These are phyloP conservation scores for Python bivittatus DNA, from an alignment of 2,113 vertebrate species.

Conservation along the genomic window DNA sequence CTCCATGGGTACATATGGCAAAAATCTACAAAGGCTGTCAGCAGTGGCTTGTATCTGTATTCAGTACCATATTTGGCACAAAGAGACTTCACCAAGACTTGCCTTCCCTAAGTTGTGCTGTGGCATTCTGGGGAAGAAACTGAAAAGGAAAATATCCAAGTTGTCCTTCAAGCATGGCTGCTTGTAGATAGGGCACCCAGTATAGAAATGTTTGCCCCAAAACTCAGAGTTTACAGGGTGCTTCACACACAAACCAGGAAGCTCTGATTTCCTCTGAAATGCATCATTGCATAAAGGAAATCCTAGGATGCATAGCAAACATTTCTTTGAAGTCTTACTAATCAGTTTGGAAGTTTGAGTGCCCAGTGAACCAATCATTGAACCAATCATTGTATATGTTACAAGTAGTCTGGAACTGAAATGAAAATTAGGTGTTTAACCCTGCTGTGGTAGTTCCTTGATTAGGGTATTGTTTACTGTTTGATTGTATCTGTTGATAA, in stretches of 20 bases:
- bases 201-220: neutral
- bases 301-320: neutral
- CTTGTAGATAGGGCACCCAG: neutral
- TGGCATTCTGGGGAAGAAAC: conserved; percentile 90
- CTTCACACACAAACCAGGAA: neutral
- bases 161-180: neutral
- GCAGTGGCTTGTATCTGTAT: conserved; percentile 84
- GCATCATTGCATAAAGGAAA: accelerated
- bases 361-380: conserved; percentile 78
- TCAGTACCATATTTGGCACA: conserved; percentile 83
- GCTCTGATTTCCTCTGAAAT: neutral
- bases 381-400: conserved; percentile 73
- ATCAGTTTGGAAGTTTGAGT: conserved; percentile 79
- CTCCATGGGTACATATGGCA: conserved; percentile 72
- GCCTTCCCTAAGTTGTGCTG: conserved; percentile 86
- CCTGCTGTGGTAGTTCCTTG: too few relatives aligned
- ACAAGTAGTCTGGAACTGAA: conserved; percentile 72
- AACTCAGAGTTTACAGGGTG: neutral
- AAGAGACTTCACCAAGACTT: conserved; percentile 80
- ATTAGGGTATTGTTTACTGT: too few relatives aligned
- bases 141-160: neutral
- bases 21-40: conserved; percentile 78
- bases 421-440: neutral
- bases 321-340: conserved; percentile 53
- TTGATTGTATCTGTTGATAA: too few relatives aligned